A percentile compares a stretch with the other conserved stretches of the same genome.
Evolutionary conservation across 2,113 vertebrate species (phyloP).

Genomic region (Paracanthobrama guichenoti): DNA sequence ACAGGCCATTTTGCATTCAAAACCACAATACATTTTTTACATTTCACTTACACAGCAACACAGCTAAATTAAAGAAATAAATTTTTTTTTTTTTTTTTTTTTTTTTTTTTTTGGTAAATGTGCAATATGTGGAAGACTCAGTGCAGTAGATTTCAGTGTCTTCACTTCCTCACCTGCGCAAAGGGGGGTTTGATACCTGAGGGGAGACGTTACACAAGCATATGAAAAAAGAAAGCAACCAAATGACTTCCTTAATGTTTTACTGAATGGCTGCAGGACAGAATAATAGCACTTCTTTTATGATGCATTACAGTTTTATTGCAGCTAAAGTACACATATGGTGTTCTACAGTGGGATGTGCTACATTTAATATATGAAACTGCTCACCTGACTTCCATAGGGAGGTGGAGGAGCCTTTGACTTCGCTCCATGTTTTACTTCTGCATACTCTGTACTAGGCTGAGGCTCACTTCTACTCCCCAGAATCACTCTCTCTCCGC

Average conservation of each 20-base stretch:
- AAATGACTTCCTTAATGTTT: not conserved
- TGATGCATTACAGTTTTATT: conserved; percentile 1
- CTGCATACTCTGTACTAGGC: conserved; percentile 16
- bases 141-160: not conserved
- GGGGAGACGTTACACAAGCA: not conserved
- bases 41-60: not conserved
- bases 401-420: not conserved
- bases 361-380: not conserved
- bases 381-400: conserved; percentile 26
- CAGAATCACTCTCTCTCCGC: not conserved
- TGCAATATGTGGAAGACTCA: conserved; percentile 2
- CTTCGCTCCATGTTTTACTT: not conserved
- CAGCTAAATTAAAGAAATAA: not conserved
- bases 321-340: not conserved
- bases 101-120: not conserved
- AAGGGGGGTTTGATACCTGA: not conserved
- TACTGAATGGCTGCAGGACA: not conserved
- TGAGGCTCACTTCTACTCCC: not conserved
- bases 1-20: not conserved
- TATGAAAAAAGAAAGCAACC: not conserved
- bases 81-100: too few relatives aligned
- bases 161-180: conserved; percentile 17
- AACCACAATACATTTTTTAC: not conserved
- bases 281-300: not conserved
- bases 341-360: not conserved